A percentile compares a stretch with the other conserved stretches of the same genome.
Conservation (phyloP, 2,888 invertebrate genomes). For the Drosophila conformis region DNA sequence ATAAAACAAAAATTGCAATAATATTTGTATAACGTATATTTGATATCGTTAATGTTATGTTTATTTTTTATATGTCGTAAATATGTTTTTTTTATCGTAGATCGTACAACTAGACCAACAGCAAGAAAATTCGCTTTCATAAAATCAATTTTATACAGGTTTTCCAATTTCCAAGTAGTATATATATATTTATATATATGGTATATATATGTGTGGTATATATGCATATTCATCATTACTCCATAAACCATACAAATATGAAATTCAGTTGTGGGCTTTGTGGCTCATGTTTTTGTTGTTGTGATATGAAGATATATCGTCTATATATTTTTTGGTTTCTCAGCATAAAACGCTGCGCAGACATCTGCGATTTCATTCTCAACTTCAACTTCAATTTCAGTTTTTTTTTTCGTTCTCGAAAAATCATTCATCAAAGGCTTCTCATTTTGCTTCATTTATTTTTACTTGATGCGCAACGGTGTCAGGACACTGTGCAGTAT, state of each 20-base stretch:
- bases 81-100: slow-evolving; percentile 46
- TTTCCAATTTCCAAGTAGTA: slow-evolving; percentile 57
- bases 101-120: slow-evolving; percentile 76
- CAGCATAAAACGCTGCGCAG: slow-evolving; percentile 77
- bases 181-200: slow-evolving; percentile 16
- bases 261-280: slow-evolving; percentile 46
- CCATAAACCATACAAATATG: slow-evolving; percentile 36
- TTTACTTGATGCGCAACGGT: slow-evolving; percentile 81
- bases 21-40: slow-evolving; percentile 58
- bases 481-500: slow-evolving; percentile 83
- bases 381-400: slow-evolving; percentile 45
- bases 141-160: slow-evolving; percentile 61
- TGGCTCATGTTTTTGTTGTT: slow-evolving; percentile 51
- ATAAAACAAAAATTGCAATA: slow-evolving; percentile 63
- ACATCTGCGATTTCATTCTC: slow-evolving; percentile 32
- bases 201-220: slow-evolving; percentile 4
- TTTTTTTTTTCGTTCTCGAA: slow-evolving; percentile 34
- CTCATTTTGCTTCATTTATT: background rate
- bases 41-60: slow-evolving; percentile 66
- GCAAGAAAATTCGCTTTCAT: slow-evolving; percentile 81
- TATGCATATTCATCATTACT: slow-evolving; percentile 32
- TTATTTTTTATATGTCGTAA: slow-evolving; percentile 56
- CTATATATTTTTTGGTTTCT: slow-evolving; percentile 52
- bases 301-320: slow-evolving; percentile 57
- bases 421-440: slow-evolving; percentile 52